These are phyloP conservation scores for Emesis furor DNA, from an alignment of 2,888 invertebrate genomes.

Conservation along the genomic window DNA sequence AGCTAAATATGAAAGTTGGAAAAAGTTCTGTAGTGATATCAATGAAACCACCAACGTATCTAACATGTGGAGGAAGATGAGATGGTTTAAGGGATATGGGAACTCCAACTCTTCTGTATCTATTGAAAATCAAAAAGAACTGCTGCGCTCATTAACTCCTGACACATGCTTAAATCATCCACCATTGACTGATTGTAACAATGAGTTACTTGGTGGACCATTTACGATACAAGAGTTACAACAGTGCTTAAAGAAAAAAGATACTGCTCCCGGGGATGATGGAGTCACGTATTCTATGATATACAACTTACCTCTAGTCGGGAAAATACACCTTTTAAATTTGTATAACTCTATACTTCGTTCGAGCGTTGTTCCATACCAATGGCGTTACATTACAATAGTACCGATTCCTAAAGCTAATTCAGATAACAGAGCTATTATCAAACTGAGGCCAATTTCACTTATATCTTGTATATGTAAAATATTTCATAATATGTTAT, in stretches of 20 bases:
- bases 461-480: too few species aligned
- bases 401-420: slow-evolving; percentile 22
- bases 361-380: background rate
- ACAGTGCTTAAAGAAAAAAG: slow-evolving; percentile 26
- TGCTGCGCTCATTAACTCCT: background rate
- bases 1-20: slow-evolving; percentile 22
- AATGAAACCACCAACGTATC: background rate
- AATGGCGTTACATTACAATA: slow-evolving; percentile 11
- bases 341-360: too few species aligned
- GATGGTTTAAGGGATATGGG: slow-evolving; percentile 1
- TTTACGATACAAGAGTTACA: background rate
- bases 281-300: background rate
- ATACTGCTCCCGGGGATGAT: slow-evolving; percentile 7
- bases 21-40: slow-evolving; percentile 41
- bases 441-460: too few species aligned
- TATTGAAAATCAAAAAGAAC: background rate
- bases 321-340: too few species aligned
- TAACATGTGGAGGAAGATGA: background rate
- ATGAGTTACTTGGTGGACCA: background rate
- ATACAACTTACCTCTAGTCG: background rate
- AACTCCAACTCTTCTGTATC: background rate
- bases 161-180: background rate
- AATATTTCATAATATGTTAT: too few species aligned
- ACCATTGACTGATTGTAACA: background rate
- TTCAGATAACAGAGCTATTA: background rate